Percentiles rank a stretch among this genome's conserved stretches.
These are phyloP conservation scores for Achroia grisella DNA, from an alignment of 1,140 invertebrate species.

Conservation along the genomic window DNA sequence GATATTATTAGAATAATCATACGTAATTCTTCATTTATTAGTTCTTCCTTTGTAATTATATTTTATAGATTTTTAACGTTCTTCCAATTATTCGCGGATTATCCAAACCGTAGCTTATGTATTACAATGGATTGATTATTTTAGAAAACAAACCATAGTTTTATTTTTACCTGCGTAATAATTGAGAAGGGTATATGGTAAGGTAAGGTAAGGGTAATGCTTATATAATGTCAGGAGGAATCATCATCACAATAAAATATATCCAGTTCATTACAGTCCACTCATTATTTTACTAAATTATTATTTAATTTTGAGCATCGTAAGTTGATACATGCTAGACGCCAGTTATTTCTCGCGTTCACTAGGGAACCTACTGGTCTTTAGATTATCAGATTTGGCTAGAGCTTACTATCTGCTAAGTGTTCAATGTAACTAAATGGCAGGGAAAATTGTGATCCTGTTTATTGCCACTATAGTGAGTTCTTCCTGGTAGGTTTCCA, in stretches of 20 bases:
- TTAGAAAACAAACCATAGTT: neutral
- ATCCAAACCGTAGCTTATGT: slow-evolving; percentile 1
- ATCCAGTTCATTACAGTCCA: slow-evolving; percentile 10
- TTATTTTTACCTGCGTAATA: slow-evolving; percentile 1
- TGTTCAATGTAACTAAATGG: slow-evolving; percentile 1
- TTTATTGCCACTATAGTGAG: slow-evolving; percentile 4
- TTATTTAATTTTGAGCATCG: slow-evolving; percentile 12
- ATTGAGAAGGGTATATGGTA: neutral
- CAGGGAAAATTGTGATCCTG: slow-evolving; percentile 2
- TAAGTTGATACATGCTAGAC: slow-evolving; percentile 8
- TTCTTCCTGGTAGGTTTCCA: slow-evolving; percentile 4
- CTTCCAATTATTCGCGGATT: slow-evolving; percentile 5
- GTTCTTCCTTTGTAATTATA: neutral
- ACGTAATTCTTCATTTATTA: neutral
- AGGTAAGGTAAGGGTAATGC: slow-evolving; percentile 6
- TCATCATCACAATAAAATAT: slow-evolving; percentile 10
- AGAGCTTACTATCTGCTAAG: slow-evolving; percentile 2
- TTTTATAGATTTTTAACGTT: slow-evolving; percentile 7
- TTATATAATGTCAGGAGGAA: slow-evolving; percentile 1
- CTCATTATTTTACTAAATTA: slow-evolving; percentile 8
- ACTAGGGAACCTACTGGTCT: slow-evolving; percentile 12
- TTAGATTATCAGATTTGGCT: slow-evolving; percentile 6
- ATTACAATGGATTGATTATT: neutral
- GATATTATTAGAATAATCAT: slow-evolving; percentile 3
- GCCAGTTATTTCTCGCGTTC: slow-evolving; percentile 4